These are phyloP conservation scores for Strigamia transsilvanica DNA, from an alignment of 2,888 invertebrate species.

Conservation along the genomic window DNA sequence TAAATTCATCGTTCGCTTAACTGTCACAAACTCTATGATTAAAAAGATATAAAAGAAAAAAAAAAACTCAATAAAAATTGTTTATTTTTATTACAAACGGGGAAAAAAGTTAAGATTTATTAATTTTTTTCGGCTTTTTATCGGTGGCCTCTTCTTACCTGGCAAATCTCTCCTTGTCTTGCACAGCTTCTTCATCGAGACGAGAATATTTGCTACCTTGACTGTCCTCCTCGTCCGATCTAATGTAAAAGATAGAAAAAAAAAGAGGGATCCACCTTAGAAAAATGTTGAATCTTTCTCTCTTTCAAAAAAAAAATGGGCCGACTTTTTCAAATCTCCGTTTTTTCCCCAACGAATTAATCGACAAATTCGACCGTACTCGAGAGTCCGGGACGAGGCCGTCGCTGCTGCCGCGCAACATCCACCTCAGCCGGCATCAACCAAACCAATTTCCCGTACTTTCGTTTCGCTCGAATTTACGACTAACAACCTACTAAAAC, in stretches of 20 bases:
- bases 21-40: neutral
- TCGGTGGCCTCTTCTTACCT: conserved; percentile 70
- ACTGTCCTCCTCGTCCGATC: conserved; percentile 88
- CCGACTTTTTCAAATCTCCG: too few relatives aligned
- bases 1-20: neutral
- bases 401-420: too few relatives aligned
- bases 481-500: too few relatives aligned
- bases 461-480: too few relatives aligned
- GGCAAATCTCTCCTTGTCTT: conserved; percentile 97
- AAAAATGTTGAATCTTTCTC: neutral
- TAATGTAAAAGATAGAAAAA: conserved; percentile 35
- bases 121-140: too few relatives aligned
- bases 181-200: conserved; percentile 93
- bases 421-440: too few relatives aligned
- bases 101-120: neutral
- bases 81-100: neutral
- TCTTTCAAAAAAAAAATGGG: too few relatives aligned
- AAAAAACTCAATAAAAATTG: neutral
- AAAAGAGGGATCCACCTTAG: conserved; percentile 24
- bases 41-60: too few relatives aligned
- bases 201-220: conserved; percentile 81
- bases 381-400: too few relatives aligned
- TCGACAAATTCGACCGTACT: too few relatives aligned
- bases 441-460: too few relatives aligned
- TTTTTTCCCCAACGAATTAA: too few relatives aligned